phyloP scores from a whole-genome alignment of 2,113 vertebrate genomes.

The Stigmatopora argus region DNA sequence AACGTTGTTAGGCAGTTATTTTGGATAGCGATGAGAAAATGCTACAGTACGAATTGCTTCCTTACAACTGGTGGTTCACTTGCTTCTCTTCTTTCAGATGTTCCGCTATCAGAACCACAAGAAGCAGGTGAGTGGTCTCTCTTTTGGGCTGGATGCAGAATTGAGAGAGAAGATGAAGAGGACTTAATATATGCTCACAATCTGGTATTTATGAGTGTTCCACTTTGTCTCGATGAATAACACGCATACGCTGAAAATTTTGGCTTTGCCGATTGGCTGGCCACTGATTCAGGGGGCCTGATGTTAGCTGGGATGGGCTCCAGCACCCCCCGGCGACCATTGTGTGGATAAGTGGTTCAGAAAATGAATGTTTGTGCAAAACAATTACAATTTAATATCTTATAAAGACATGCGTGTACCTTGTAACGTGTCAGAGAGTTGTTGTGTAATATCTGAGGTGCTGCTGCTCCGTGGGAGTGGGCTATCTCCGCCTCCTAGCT shows the following conservation, averaged over 20 bases:
- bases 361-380: background rate
- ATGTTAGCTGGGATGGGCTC: no score
- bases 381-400: background rate
- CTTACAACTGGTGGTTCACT: slow-evolving; percentile 79
- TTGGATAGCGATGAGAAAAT: background rate
- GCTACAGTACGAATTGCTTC: background rate
- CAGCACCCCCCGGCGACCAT: no score
- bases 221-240: background rate
- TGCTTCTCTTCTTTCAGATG: slow-evolving; percentile 76
- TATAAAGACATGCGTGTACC: slow-evolving; percentile 58
- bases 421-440: slow-evolving; percentile 74
- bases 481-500: slow-evolving; percentile 72
- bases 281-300: no score
- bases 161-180: background rate
- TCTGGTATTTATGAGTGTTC: background rate
- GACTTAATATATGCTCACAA: background rate
- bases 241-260: no score
- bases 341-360: no score
- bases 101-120: slow-evolving; percentile 68
- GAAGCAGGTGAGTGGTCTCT: slow-evolving; percentile 74
- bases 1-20: background rate
- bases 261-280: no score
- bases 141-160: slow-evolving; percentile 72
- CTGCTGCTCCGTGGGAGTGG: slow-evolving; percentile 84
- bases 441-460: slow-evolving; percentile 86